A percentile compares a stretch with the other conserved stretches of the same genome.
Evolutionary conservation across 2,888 invertebrate species (phyloP).

Genomic region (Chymomyza procnemis): DNA sequence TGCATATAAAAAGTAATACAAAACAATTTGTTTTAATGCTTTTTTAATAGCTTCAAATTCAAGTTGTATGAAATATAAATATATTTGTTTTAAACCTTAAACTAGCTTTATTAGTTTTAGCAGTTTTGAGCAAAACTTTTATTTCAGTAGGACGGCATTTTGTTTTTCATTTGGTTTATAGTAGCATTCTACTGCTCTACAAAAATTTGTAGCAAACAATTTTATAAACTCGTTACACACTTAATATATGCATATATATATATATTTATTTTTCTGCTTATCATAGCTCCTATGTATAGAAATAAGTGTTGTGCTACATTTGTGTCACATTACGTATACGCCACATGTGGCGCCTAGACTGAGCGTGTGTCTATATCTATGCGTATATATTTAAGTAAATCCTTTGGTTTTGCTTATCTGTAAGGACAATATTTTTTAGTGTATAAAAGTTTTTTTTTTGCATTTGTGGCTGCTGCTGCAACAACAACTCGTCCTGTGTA

Average conservation of each 20-base stretch:
- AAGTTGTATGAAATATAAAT: no score
- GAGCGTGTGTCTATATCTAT: slow-evolving; percentile 33
- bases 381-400: slow-evolving; percentile 10
- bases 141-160: no score
- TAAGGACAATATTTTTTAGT: not conserved
- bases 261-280: not conserved
- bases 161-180: no score
- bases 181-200: no score
- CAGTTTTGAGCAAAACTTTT: no score
- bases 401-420: not conserved
- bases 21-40: no score
- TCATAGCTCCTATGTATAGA: not conserved
- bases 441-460: not conserved
- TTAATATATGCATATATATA: not conserved
- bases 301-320: not conserved
- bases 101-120: no score
- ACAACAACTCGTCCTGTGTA: not conserved
- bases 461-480: not conserved
- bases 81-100: no score
- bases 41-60: no score
- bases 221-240: not conserved
- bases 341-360: slow-evolving; percentile 1
- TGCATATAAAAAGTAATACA: no score
- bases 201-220: not conserved
- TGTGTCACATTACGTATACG: not conserved